phyloP scores from a whole-genome alignment of 2,797 vertebrate species.

The Clarias laeviceps region DNA sequence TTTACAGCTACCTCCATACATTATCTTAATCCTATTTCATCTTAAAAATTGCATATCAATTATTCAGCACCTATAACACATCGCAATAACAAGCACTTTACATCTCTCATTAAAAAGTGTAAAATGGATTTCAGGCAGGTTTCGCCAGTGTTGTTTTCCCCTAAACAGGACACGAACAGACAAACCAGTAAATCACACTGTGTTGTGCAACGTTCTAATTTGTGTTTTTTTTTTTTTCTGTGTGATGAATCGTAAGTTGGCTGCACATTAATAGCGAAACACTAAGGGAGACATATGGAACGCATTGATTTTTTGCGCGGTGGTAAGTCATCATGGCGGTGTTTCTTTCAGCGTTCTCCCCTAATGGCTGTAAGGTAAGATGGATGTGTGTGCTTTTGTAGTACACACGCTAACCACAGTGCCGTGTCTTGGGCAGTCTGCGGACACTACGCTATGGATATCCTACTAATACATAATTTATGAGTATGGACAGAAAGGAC shows the following conservation, averaged over 20 bases:
- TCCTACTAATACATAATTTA: slow-evolving; percentile 70
- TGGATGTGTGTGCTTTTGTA: slow-evolving; percentile 56
- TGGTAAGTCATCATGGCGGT: slow-evolving; percentile 59
- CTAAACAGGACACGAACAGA: slow-evolving; percentile 33
- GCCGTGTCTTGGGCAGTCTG: slow-evolving; percentile 32
- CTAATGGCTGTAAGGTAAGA: slow-evolving; percentile 72
- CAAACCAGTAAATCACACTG: slow-evolving; percentile 68
- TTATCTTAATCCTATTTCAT: slow-evolving; percentile 31
- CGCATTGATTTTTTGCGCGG: slow-evolving; percentile 63
- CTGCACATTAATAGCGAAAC: slow-evolving; percentile 50
- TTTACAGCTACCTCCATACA: not conserved
- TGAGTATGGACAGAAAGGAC: slow-evolving; percentile 56
- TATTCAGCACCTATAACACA: slow-evolving; percentile 32
- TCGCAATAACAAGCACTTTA: slow-evolving; percentile 39
- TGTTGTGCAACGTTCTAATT: slow-evolving; percentile 68
- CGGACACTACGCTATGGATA: slow-evolving; percentile 57
- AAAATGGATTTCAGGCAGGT: slow-evolving; percentile 38
- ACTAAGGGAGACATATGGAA: slow-evolving; percentile 69
- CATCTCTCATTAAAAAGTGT: slow-evolving; percentile 47
- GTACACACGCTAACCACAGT: slow-evolving; percentile 31
- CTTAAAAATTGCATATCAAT: slow-evolving; percentile 28
- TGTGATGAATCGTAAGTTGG: slow-evolving; percentile 63
- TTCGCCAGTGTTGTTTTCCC: slow-evolving; percentile 44
- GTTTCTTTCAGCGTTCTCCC: slow-evolving; percentile 51
- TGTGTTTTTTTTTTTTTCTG: slow-evolving; percentile 57